Percentiles rank a stretch among this genome's conserved stretches.
These are phyloP conservation scores for Oceanodroma tethys DNA, from an alignment of 2,113 vertebrate species.

Conservation along the genomic window DNA sequence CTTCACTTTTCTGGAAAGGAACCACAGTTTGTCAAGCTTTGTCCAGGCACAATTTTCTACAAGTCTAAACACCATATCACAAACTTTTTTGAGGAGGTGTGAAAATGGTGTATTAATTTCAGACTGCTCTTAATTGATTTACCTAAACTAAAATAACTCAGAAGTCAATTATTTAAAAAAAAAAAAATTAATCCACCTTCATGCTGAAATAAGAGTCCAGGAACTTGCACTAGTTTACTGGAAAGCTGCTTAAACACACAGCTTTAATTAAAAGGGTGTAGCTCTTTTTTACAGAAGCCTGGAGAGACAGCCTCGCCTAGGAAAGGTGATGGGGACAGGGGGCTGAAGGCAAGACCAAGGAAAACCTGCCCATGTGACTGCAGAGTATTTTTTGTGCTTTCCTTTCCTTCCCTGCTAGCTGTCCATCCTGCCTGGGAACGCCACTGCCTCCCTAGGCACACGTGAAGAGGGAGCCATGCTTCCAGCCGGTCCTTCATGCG, in stretches of 20 bases:
- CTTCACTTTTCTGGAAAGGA: neutral
- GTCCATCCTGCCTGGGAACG: neutral
- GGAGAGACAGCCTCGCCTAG: neutral
- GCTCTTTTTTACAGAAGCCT: neutral
- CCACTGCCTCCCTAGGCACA: neutral
- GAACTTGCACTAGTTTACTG: neutral
- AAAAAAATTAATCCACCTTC: neutral
- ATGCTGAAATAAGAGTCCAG: neutral
- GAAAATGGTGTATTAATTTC: neutral
- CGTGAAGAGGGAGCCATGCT: neutral
- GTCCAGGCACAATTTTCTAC: neutral
- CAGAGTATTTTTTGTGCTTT: neutral
- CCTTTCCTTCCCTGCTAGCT: neutral
- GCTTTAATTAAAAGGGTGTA: neutral
- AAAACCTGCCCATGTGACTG: neutral
- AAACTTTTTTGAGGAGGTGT: neutral
- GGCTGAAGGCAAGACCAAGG: neutral
- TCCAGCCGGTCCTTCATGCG: rapidly evolving
- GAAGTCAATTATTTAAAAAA: neutral
- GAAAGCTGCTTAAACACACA: neutral
- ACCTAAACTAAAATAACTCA: neutral
- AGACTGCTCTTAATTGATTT: neutral
- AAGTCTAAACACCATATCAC: neutral
- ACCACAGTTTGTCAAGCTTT: neutral
- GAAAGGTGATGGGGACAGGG: neutral